Base-by-base conservation (phyloP, 2,888 invertebrate species). In the Plebejus melissa region DNA sequence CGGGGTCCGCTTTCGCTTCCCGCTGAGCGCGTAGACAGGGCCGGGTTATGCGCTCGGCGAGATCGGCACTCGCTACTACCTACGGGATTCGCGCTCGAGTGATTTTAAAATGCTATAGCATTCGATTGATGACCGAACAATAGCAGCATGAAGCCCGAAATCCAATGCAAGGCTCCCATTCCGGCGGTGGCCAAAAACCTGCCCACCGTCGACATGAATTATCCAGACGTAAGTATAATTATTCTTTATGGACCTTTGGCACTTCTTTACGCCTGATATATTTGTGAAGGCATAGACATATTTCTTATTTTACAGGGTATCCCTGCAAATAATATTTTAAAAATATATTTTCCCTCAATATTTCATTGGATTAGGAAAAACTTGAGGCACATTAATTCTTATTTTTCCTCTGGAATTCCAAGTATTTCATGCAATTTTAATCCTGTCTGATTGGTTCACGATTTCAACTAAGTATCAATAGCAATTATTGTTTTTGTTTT, bases 161-260 rank as follows among this genome's bases (percentile, higher is more conserved):
- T 86, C 74, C 80, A 83, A 79, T 79, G 83, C 38, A 85, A 85
- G 70, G 78, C 82, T 75, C 84, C 85, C 72, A 88, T 88, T 78
- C 81, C 90, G 7, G 85, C 87, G 69, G 87, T 88, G 76, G 85
- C 87, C 50, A 87, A 85, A 79, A 85, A 82, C 80, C 85, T 86
- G 77, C 83, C 88, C 58, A 79, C 83, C 65, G 87, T 90, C 88
- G 92, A 93, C 81, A 82, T 85, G 50, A 87, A 85, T 81, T 85
- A 86, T 80, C 79, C 86, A 69, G 90, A 91, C 76, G 93, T 92
- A 81, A 92, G 93, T 92, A 86, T 16, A 13, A 65, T 5, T 32
- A 9, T 32, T 36, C 13, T 32, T 36, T 65, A 36, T 32, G 32
- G 32, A 65, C 0, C 22, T 58, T n/a, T 11, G 65, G 13, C 65